Conservation (phyloP, 2,797 vertebrate species). For the Pangasius macronema region DNA sequence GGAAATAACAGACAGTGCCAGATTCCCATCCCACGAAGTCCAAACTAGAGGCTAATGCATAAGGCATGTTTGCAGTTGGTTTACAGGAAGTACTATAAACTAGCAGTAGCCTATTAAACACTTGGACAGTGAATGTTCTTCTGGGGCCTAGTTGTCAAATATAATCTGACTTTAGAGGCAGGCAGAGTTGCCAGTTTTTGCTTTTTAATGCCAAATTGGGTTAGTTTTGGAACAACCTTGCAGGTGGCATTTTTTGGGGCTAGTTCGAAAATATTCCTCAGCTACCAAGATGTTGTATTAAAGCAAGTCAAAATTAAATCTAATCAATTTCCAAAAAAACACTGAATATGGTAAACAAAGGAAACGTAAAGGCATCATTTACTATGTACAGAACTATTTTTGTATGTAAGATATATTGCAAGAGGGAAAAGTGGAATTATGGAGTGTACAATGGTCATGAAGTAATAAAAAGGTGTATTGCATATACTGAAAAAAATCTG, state of each 20-base stretch:
- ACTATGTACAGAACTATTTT: not conserved
- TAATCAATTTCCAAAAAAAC: not conserved
- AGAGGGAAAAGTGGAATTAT: not conserved
- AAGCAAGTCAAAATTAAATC: not conserved
- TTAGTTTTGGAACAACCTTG: not conserved
- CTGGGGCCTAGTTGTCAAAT: not conserved
- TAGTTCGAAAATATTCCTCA: not conserved
- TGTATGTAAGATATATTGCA: not conserved
- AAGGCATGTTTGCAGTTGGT: not conserved
- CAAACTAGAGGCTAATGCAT: not conserved
- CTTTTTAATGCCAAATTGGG: not conserved
- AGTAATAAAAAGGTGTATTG: not conserved
- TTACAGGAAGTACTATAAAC: constrained; percentile 9
- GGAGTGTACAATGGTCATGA: too few relatives aligned
- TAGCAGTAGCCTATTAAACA: not conserved
- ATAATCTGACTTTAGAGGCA: constrained; percentile 2
- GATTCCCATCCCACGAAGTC: constrained; percentile 17
- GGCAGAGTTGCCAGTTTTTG: not conserved
- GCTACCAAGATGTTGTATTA: not conserved
- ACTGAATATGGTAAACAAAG: not conserved
- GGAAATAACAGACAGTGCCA: constrained; percentile 20
- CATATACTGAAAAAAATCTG: not conserved
- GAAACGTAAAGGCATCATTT: not conserved
- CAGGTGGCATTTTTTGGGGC: not conserved
- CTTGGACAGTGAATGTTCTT: not conserved